These are phyloP conservation scores for Emmelina monodactyla DNA, from an alignment of 2,888 invertebrate species.

Conservation along the genomic window DNA sequence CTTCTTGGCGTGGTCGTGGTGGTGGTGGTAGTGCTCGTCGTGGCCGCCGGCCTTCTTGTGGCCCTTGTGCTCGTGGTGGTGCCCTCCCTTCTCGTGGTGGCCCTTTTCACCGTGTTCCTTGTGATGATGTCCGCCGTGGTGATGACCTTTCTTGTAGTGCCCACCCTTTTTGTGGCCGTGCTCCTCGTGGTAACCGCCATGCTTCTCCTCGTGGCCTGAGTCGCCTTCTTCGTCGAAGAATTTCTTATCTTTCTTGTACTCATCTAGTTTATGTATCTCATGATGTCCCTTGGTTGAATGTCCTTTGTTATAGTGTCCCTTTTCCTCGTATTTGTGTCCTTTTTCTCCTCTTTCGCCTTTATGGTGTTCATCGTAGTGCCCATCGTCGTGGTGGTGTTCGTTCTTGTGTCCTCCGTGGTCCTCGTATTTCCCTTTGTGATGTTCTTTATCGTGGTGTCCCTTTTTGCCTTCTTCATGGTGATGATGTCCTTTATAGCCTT, in stretches of 20 bases:
- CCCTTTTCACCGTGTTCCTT: constrained; percentile 84
- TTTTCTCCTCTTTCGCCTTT: constrained; percentile 73
- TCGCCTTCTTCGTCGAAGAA: constrained; percentile 88
- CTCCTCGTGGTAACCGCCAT: constrained; percentile 81
- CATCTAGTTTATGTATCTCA: constrained; percentile 84
- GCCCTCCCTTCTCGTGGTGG: constrained; percentile 80
- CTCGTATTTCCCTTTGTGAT: constrained; percentile 68
- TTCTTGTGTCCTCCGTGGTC: constrained; percentile 71
- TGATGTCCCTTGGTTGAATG: constrained; percentile 88
- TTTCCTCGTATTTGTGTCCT: constrained; percentile 70
- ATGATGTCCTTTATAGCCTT: constrained; percentile 75
- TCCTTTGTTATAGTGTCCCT: constrained; percentile 82
- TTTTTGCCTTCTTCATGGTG: constrained; percentile 73
- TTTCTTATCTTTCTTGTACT: constrained; percentile 86
- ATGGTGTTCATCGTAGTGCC: constrained; percentile 70
- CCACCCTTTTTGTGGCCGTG: constrained; percentile 85
- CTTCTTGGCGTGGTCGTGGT: constrained; percentile 79
- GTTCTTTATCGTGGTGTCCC: constrained; percentile 77
- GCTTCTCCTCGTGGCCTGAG: constrained; percentile 81
- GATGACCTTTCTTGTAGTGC: constrained; percentile 81
- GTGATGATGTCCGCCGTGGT: constrained; percentile 77
- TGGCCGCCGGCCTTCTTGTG: constrained; percentile 82
- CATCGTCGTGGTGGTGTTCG: constrained; percentile 70
- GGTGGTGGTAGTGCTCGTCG: constrained; percentile 77
- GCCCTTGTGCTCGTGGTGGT: constrained; percentile 80